Base-by-base conservation (phyloP, 2,113 vertebrate species). In the Phyllostomus discolor region DNA sequence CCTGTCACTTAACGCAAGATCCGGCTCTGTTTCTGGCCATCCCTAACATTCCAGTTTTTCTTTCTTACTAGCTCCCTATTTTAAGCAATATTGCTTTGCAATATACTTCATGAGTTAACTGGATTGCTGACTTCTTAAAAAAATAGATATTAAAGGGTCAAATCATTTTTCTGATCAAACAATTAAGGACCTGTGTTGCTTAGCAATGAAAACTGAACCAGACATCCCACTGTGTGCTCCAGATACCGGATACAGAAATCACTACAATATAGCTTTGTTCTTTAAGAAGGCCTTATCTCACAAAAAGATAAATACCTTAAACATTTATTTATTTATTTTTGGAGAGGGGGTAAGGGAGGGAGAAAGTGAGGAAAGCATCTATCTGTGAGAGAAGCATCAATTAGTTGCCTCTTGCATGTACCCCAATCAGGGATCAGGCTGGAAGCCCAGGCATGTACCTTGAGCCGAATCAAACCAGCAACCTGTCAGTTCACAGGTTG, bases 181-280 rank as follows among this genome's bases (percentile, higher is more conserved):
- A 59, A 72, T 70, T 38, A 83, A 79, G 31, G 57, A 20, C 15
- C 2, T 41, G 2, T 52, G 43, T n/a, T 90, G 8, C 31, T 83
- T 94, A 95, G n/a, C 57, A 94, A 33, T 82, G 43, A 46, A 92
- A 91, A 91, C 43, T 4, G 43, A 88, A 92, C 16, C 15, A 81
- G 54, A 50, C 26, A 75, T 20, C 19, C 54, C 14, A 64, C 2
- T 64, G 19, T 59, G 28, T 14, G 8, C 24, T 80, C 4, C 12
- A 72, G 59, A 95, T 80, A 75, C 5, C 31, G 12, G 28, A 15
- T 19, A 22, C 87, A n/a, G 46, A 72, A 35, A 64, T 82, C 46
- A 72, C 41, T 50, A 33, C 11, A 7, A 9, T 52, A 48, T 4
- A 78, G 35, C 19, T 35, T 11, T 31, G 85, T 3, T 72, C 43